Conservation (phyloP, 2,888 invertebrate genomes). For the Cylloceria caligata region DNA sequence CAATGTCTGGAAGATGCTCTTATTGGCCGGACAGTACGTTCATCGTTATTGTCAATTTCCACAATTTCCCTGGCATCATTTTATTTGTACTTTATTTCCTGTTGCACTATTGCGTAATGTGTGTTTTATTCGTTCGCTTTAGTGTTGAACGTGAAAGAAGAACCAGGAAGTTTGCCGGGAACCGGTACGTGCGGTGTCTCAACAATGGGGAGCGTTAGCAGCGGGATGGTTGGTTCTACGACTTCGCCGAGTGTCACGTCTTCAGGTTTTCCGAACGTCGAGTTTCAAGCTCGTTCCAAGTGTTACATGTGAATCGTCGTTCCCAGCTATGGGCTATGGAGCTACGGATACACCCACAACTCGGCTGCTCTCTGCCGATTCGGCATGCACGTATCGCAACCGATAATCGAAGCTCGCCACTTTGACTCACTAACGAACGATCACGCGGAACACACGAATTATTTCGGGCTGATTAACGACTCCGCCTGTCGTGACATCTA, state of each 20-base stretch:
- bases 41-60: not conserved
- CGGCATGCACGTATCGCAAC: constrained; percentile 55
- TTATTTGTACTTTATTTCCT: not conserved
- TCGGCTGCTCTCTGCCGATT: constrained; percentile 40
- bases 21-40: constrained; percentile 82
- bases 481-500: constrained; percentile 23
- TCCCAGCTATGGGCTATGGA: not conserved
- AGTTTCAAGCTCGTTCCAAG: constrained; percentile 81
- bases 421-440: not conserved
- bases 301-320: constrained; percentile 78
- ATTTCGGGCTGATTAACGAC: constrained; percentile 42
- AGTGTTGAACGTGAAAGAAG: constrained; percentile 82
- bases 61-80: no score
- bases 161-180: constrained; percentile 79
- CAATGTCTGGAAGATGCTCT: constrained; percentile 77
- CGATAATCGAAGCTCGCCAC: constrained; percentile 56
- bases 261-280: constrained; percentile 78
- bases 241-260: constrained; percentile 79
- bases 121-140: constrained; percentile 19
- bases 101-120: no score
- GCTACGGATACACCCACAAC: constrained; percentile 1
- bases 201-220: constrained; percentile 75
- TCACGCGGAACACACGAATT: constrained; percentile 36
- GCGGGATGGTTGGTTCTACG: constrained; percentile 79
- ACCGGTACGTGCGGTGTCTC: constrained; percentile 75